Evolutionary conservation across 2,113 vertebrate species (phyloP), one percentile per base, ranked within the genome.

Genomic region (Xiphophorus maculatus): DNA sequence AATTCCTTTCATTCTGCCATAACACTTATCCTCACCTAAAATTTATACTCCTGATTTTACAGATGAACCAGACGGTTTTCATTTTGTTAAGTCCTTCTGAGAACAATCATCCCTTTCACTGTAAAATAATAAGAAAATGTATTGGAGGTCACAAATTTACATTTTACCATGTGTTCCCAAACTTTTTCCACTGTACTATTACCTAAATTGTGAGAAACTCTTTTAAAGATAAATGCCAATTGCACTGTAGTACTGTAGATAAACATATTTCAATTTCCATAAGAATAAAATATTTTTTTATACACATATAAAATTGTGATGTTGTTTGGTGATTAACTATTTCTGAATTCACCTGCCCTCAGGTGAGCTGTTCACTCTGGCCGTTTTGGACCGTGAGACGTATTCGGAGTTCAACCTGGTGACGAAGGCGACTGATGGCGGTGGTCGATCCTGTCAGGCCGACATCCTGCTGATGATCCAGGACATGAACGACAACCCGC

Each of bases 401-500:
- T 94, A 95, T 76, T 82, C 92, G 0, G 81, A 29, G 0, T 96
- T 97, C 81, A 94, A 93, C 75, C 90, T 99, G 25, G 94, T 96
- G 27, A 96, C 93, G 65, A 98, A 97, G 87, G 97, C 96, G 0
- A 97, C 96, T 0, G 98, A 99, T 0, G 98, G 98, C 0, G 97
- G 98, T 0, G 97, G 98, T 1, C 95, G 93, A 0, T 99, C 96
- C 0, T 99, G 98, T 81, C 97, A 99, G 90, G 95, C 95, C 0
- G 96, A 97, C 60, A 83, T 98, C 80, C 90, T 79, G 0, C 84
- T 99, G 33, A 85, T 89, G 1, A 27, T 98, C 51, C 95, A 97
- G 84, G 98, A 99, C 80, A 94, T 95, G 8, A 99, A 99, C 0
- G 98, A 99, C 93, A 99, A 98, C 0, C 90, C 96, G 0, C 98